Evolutionary conservation across 2,797 vertebrate species (phyloP), one percentile per base, ranked within the genome.

Genomic region (Microctenopoma steveboyesi): DNA sequence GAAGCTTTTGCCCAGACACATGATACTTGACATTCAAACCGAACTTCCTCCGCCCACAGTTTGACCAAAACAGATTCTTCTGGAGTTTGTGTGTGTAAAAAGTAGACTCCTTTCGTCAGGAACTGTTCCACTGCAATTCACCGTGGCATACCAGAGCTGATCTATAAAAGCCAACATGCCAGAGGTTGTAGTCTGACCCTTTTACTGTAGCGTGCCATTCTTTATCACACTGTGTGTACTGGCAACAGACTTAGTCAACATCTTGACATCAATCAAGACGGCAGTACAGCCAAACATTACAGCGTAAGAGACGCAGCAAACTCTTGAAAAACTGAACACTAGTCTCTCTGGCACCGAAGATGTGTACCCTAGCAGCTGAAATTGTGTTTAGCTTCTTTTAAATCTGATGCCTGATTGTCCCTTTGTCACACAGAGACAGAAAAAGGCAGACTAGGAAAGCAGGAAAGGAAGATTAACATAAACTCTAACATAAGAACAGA

Each of bases 1-100:
- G 82, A 89, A 76, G 75, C 58, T 66, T 88, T 84, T 72, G 87
- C 82, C 79, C 68, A 53, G 87, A 89, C 88, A 91, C 87, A 86
- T 65, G 85, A 90, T 88, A 89, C 88, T 86, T 90, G 83, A 86
- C 90, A 81, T 90, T 87, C 80, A 89, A 87, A 89, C 62, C 74
- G 25, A 45, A 85, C 86, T 84, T 85, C 86, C 88, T 84, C 89
- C 89, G 81, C 90, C 89, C 89, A 91, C 87, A 79, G 64, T 75
- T 76, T 62, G 77, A 82, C 65, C 75, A 63, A 61, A 80, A 78
- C n/a, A 55, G 62, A 79, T 73, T 72, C 65, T 71, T 79, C 54
- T 57, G 46, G 49, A 83, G 62, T 64, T 72, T 56, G 56, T 43
- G 60, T 47, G 64, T 54, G 69, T 28, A 45, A 69, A 64, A 65